phyloP scores from a whole-genome alignment of 2,888 invertebrate species.

The Tortricodes alternella region DNA sequence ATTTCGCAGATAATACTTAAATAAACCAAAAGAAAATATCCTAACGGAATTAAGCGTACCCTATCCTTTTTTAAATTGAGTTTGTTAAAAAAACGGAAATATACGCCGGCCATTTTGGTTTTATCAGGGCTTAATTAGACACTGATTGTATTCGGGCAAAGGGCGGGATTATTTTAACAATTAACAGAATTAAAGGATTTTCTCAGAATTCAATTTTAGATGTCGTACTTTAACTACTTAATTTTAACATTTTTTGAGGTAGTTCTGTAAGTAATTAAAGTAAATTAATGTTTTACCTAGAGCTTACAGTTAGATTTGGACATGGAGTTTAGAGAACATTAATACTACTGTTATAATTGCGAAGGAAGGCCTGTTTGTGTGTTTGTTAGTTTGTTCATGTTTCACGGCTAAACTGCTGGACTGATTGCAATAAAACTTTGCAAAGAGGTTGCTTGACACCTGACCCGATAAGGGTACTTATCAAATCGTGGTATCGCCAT shows the following conservation, averaged over 20 bases:
- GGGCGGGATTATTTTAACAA: constrained; percentile 43
- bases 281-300: not conserved
- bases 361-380: no score
- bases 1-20: not conserved
- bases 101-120: constrained; percentile 34
- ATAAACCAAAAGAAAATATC: no score
- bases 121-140: constrained; percentile 37
- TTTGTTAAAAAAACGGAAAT: constrained; percentile 32
- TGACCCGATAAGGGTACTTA: no score
- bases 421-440: no score
- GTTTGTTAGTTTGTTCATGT: no score
- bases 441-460: no score
- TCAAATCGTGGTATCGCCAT: no score
- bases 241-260: constrained; percentile 18
- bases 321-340: no score
- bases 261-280: not conserved
- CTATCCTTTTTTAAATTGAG: constrained; percentile 31
- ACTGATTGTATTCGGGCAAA: constrained; percentile 37
- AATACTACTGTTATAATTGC: no score
- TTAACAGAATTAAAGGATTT: constrained; percentile 43
- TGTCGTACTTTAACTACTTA: constrained; percentile 26
- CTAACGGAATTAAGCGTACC: not conserved
- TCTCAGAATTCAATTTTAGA: constrained; percentile 34
- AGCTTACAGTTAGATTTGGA: no score
- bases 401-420: no score